Evolutionary conservation across 1,140 invertebrate genomes (phyloP).

Genomic region (Drosophila serrata): DNA sequence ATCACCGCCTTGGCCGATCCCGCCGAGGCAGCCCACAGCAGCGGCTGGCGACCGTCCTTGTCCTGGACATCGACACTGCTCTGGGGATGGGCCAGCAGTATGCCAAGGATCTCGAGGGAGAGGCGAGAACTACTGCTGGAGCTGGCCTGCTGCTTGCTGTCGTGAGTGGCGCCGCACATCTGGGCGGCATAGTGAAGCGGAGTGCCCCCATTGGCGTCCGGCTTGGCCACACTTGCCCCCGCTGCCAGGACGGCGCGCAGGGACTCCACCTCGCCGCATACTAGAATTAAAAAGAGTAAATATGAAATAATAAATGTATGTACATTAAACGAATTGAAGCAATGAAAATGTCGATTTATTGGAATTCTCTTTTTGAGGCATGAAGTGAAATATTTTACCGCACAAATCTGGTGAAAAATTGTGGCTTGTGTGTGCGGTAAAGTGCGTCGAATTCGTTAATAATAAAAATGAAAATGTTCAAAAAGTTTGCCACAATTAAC

Average conservation of each 20-base stretch:
- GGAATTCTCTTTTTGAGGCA: not conserved
- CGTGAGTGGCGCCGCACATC: slow-evolving; percentile 94
- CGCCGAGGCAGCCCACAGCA: slow-evolving; percentile 98
- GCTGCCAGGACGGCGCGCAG: slow-evolving; percentile 93
- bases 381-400: not conserved
- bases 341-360: not conserved
- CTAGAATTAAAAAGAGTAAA: slow-evolving; percentile 85
- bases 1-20: slow-evolving; percentile 96
- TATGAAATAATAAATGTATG: not conserved
- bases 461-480: not conserved
- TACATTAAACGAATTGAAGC: not conserved
- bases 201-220: slow-evolving; percentile 97
- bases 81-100: slow-evolving; percentile 91
- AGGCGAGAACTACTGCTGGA: slow-evolving; percentile 84
- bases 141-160: slow-evolving; percentile 86
- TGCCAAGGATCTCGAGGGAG: slow-evolving; percentile 93
- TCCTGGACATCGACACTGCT: slow-evolving; percentile 94
- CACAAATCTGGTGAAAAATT: slow-evolving; percentile 4
- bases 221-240: slow-evolving; percentile 93
- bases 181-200: slow-evolving; percentile 99
- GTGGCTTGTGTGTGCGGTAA: slow-evolving; percentile 1
- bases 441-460: slow-evolving; percentile 1
- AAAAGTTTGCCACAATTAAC: not conserved
- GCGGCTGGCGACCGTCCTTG: slow-evolving; percentile 95
- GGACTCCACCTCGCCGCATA: slow-evolving; percentile 95